phyloP scores from a whole-genome alignment of 2,113 vertebrate species.

The Gnathonemus echidnorhynchus region DNA sequence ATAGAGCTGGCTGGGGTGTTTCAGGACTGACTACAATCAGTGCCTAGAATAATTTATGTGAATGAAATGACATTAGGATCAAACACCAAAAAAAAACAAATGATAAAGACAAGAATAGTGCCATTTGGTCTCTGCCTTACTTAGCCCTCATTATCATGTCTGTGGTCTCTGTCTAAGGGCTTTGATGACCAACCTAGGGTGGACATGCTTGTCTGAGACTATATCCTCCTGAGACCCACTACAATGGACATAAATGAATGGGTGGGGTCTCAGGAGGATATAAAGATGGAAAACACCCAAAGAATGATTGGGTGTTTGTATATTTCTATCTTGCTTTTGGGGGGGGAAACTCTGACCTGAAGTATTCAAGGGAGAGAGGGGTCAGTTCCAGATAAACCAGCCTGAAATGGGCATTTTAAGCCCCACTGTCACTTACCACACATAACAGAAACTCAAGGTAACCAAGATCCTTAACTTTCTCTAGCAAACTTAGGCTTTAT shows the following conservation, averaged over 20 bases:
- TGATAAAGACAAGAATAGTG: background rate
- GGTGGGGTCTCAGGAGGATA: too few species aligned
- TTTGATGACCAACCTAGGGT: background rate
- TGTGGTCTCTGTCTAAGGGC: background rate
- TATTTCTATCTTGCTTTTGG: background rate
- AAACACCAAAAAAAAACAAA: background rate
- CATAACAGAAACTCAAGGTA: background rate
- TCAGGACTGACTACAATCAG: background rate
- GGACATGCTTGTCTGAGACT: background rate
- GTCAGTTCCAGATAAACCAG: background rate
- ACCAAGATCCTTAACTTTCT: background rate
- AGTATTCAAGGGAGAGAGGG: background rate
- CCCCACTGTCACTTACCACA: background rate
- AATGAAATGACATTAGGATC: slow-evolving; percentile 3
- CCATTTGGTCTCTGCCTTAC: background rate
- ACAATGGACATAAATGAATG: too few species aligned
- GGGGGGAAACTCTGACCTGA: background rate
- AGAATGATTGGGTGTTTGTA: background rate
- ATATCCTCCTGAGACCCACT: background rate
- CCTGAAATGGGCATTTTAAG: background rate
- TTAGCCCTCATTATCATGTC: background rate
- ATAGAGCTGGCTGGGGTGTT: background rate
- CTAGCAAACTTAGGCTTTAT: background rate
- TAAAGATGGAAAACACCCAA: background rate
- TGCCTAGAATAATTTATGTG: background rate